Base-by-base conservation (phyloP, 2,797 vertebrate species). In the Netta rufina region DNA sequence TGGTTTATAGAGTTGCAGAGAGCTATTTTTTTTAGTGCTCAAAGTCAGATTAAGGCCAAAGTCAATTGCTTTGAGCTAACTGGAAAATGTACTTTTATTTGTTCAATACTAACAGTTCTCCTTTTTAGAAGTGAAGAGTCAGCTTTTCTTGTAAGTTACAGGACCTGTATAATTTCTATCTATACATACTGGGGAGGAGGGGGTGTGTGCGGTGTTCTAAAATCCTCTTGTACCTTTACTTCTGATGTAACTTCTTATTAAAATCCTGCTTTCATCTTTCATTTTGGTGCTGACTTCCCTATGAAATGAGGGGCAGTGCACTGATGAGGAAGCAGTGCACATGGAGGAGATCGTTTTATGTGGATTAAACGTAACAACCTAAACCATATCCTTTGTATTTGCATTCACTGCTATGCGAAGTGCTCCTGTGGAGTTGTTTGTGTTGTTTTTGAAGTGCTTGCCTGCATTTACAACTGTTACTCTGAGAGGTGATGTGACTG, bases 401-500 rank as follows among this genome's bases (percentile, higher is more conserved):
- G 22, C 3, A 7, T 4, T 5, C n/a, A 27, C 60, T 49, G 47
- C 47, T 49, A 6, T 24, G 47, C 22, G 13, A 49, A 13, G 47
- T 24, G 47, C 47, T 49, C 12, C 47, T 49, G 11, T 24, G 47
- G 47, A 41, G 27, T 6, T 30, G 27, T 30, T 28, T 30, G 9
- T 3, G 76, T 6, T 4, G 43, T 24, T 78, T 38, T 5, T 32
- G 3, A 19, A 24, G 53, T 1, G 8, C 47, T 24, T 12, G 3
- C 6, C n/a, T 4, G n/a, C 32, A 49, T 47, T 41, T 15, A 2
- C 13, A 10, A 0, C 9, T 24, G 4, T 5, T 1, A 0, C 1
- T 7, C 30, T 3, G 51, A 20, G 20, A 14, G 7, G 1, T 3
- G 64, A 7, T 1, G 0, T 0, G 2, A 4, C 1, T 3, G 64